A percentile compares a stretch with the other conserved stretches of the same genome.
Conservation (phyloP, 2,113 vertebrate species). For the Chionomys nivalis region DNA sequence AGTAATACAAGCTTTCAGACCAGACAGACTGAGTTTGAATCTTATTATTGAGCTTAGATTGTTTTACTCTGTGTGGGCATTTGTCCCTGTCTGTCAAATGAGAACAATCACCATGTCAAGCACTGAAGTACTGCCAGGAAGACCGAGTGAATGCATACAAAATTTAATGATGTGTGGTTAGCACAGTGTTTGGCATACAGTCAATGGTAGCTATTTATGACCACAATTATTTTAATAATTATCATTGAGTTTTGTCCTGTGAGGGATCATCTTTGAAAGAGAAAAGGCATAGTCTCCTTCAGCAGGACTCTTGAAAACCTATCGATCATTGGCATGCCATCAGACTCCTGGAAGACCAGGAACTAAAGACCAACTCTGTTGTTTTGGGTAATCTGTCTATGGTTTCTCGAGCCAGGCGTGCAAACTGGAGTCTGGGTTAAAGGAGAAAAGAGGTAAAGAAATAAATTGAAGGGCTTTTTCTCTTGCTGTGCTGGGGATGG, state of each 20-base stretch:
- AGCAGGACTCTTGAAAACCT: not conserved
- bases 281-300: not conserved
- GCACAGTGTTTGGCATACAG: not conserved
- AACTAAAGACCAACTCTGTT: not conserved
- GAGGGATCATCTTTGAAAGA: not conserved
- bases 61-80: not conserved
- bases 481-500: not conserved
- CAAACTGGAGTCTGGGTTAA: not conserved
- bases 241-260: not conserved
- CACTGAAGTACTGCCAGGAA: not conserved
- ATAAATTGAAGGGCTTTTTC: not conserved
- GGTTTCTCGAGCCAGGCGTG: not conserved
- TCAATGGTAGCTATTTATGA: not conserved
- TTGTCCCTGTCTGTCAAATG: not conserved
- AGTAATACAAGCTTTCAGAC: not conserved
- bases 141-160: not conserved
- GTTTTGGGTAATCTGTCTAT: not conserved
- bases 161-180: not conserved
- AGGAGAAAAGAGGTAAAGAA: not conserved
- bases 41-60: not conserved
- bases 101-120: not conserved
- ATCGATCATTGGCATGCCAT: not conserved
- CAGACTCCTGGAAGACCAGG: not conserved
- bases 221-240: not conserved
- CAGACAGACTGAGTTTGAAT: not conserved